Conservation (phyloP, 2,113 vertebrate species). For the Egretta garzetta region DNA sequence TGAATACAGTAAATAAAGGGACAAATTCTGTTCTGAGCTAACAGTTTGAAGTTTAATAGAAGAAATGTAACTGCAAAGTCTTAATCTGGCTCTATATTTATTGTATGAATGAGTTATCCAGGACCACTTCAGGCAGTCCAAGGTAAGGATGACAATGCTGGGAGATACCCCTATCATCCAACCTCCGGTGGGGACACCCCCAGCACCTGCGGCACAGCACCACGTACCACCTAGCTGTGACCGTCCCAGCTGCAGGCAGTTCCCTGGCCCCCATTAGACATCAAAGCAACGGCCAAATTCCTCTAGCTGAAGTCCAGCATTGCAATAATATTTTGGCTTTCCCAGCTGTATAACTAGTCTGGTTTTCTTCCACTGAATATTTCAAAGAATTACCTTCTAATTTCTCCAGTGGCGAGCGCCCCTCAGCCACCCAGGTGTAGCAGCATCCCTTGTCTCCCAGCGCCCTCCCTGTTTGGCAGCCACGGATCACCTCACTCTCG, state of each 20-base stretch:
- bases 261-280: not conserved
- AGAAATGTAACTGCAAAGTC: not conserved
- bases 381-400: not conserved
- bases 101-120: not conserved
- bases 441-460: not conserved
- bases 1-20: not conserved
- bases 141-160: not conserved
- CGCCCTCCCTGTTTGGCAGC: not conserved
- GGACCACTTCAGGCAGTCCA: not conserved
- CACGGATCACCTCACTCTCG: too few species aligned
- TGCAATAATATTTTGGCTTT: not conserved
- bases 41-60: not conserved
- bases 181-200: not conserved
- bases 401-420: not conserved
- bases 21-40: not conserved
- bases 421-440: not conserved
- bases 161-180: not conserved
- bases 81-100: fast-evolving
- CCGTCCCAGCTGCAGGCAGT: fast-evolving
- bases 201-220: not conserved
- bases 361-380: not conserved
- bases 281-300: not conserved
- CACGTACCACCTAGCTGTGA: fast-evolving
- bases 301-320: not conserved
- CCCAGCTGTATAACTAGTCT: not conserved